Conservation (phyloP, 2,888 invertebrate genomes). For the Harpalus rufipes region DNA sequence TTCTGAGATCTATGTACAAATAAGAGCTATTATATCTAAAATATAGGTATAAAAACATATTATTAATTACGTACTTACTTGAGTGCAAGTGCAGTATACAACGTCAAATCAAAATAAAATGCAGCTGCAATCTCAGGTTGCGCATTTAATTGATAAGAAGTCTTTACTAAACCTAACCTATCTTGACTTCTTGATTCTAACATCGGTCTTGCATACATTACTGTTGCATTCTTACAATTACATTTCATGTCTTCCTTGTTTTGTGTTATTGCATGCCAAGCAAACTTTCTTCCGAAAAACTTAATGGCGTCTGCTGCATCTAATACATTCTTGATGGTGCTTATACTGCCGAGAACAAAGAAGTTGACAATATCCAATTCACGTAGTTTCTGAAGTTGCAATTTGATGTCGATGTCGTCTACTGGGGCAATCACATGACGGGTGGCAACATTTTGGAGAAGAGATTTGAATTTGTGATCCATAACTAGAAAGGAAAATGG, state of each 20-base stretch:
- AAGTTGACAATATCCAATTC: slow-evolving; percentile 93
- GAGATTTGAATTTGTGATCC: slow-evolving; percentile 95
- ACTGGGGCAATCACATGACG: slow-evolving; percentile 90
- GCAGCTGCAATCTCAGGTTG: slow-evolving; percentile 88
- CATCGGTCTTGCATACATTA: slow-evolving; percentile 87
- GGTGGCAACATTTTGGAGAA: slow-evolving; percentile 93
- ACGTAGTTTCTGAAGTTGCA: slow-evolving; percentile 85
- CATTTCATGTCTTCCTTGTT: slow-evolving; percentile 87
- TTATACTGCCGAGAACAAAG: slow-evolving; percentile 88
- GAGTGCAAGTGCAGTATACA: slow-evolving; percentile 85
- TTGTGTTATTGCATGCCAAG: slow-evolving; percentile 92
- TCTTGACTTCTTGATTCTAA: slow-evolving; percentile 85
- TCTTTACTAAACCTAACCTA: slow-evolving; percentile 84
- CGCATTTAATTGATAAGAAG: slow-evolving; percentile 85
- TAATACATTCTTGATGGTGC: slow-evolving; percentile 83
- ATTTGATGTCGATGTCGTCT: slow-evolving; percentile 80
- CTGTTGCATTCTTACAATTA: slow-evolving; percentile 87
- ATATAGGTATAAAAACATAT: no score
- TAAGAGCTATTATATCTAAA: no score
- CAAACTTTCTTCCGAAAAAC: slow-evolving; percentile 90
- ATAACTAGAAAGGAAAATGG: slow-evolving; percentile 81
- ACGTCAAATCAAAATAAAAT: slow-evolving; percentile 92
- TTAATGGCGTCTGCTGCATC: slow-evolving; percentile 86
- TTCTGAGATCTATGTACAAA: no score
- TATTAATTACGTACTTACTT: slow-evolving; percentile 79